phyloP scores from a whole-genome alignment of 2,888 invertebrate genomes.

The Lycophotia porphyrea region DNA sequence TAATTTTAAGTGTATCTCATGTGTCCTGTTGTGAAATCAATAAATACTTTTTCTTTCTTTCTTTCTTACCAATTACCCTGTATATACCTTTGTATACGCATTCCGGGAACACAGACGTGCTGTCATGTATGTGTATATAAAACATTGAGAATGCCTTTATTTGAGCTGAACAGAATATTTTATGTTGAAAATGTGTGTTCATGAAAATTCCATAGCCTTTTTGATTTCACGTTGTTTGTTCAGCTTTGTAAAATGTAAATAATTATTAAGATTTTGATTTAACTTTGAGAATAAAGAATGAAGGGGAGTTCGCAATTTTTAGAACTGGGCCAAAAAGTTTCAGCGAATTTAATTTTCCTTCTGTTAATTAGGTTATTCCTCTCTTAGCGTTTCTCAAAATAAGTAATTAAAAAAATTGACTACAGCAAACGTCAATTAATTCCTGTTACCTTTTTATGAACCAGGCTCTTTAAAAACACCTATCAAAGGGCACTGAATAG shows the following conservation, averaged over 20 bases:
- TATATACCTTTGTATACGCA: not conserved
- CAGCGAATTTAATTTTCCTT: not conserved
- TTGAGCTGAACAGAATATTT: not conserved
- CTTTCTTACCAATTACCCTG: no score
- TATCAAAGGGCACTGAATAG: not conserved
- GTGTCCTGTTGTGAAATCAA: no score
- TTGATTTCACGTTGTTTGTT: slow-evolving; percentile 2
- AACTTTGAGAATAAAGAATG: not conserved
- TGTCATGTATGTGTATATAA: not conserved
- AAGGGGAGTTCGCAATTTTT: not conserved
- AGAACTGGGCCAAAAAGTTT: not conserved
- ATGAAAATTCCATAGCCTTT: slow-evolving; percentile 1
- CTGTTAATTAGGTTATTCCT: not conserved
- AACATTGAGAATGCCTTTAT: slow-evolving; percentile 1
- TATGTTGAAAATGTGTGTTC: not conserved
- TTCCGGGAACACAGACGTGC: not conserved
- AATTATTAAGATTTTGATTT: slow-evolving; percentile 1
- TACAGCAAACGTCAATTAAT: not conserved
- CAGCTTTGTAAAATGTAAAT: not conserved
- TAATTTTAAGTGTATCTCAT: no score
- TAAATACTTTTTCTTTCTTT: no score
- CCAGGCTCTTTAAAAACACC: not conserved
- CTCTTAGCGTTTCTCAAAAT: not conserved
- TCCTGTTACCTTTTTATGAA: not conserved
- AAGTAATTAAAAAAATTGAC: not conserved